Percentiles rank a stretch among this genome's conserved stretches.
Evolutionary conservation across 2,113 vertebrate genomes (phyloP).

Genomic region (Thymallus thymallus): DNA sequence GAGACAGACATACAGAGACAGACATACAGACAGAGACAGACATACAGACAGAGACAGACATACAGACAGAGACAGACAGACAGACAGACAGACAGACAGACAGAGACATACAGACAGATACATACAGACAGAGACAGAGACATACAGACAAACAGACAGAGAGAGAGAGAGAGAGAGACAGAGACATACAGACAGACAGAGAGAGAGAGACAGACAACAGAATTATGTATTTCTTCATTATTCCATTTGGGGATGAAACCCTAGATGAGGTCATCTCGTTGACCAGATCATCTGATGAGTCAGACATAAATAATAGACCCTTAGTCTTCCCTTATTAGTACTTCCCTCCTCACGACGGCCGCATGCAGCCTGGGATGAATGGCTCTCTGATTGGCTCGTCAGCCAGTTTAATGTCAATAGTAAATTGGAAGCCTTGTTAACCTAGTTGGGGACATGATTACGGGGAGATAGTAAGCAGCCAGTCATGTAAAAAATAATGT

Average conservation of each 20-base stretch:
- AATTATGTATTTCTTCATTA: conserved; percentile 67
- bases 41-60: no score
- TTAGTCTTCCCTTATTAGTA: conserved; percentile 76
- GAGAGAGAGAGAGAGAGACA: no score
- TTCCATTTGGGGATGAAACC: conserved; percentile 46
- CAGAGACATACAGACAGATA: no score
- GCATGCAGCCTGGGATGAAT: conserved; percentile 45
- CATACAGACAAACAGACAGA: no score
- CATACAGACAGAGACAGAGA: no score
- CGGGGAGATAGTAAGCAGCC: conserved; percentile 82
- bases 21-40: no score
- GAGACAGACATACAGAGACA: no score
- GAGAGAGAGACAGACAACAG: conserved; percentile 27
- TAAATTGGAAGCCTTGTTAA: conserved; percentile 87
- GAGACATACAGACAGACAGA: no score
- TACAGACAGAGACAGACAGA: no score
- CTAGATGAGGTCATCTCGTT: conserved; percentile 5
- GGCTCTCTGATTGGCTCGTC: conserved; percentile 71
- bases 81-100: no score
- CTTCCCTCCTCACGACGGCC: conserved; percentile 73
- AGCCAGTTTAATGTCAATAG: conserved; percentile 82
- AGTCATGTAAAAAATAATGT: conserved; percentile 93
- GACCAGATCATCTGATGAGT: conserved; percentile 65
- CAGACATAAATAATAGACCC: conserved; percentile 68
- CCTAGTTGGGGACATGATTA: conserved; percentile 63